Conservation (phyloP, 53 echinoderm and acorn worm genomes). For the Paracentrotus lividus region DNA sequence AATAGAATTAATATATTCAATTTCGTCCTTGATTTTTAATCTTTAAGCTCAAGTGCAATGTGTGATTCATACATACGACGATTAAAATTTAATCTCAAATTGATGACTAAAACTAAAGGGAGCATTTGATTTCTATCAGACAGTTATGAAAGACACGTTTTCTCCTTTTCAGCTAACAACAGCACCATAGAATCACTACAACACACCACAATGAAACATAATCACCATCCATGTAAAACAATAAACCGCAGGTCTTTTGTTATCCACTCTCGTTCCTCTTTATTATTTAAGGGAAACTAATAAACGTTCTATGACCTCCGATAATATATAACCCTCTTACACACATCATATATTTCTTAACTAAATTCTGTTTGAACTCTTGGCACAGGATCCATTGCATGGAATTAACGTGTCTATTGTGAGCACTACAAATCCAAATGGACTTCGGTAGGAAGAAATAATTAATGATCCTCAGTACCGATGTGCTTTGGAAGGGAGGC, state of each 20-base stretch:
- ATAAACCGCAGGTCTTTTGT: background rate
- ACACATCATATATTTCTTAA: background rate
- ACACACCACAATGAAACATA: too few relatives aligned
- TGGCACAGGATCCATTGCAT: background rate
- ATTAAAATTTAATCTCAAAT: too few relatives aligned
- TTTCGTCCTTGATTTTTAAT: too few relatives aligned
- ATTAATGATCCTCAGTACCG: background rate
- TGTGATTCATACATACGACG: too few relatives aligned
- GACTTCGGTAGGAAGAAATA: conserved; percentile 45
- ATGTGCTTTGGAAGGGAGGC: conserved; percentile 18
- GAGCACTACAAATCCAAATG: conserved; percentile 14
- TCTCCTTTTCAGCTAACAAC: too few relatives aligned
- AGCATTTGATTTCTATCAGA: too few relatives aligned
- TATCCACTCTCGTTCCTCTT: background rate
- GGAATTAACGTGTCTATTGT: conserved; percentile 58
- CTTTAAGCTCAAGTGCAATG: too few relatives aligned
- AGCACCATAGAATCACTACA: too few relatives aligned
- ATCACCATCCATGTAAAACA: background rate
- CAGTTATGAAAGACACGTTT: too few relatives aligned
- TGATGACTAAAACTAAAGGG: too few relatives aligned
- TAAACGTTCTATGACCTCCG: background rate
- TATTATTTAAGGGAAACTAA: background rate
- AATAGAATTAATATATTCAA: too few relatives aligned
- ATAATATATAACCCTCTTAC: background rate
- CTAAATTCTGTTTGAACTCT: background rate